Evolutionary conservation across 37 sponge, comb jelly and placozoan genomes (phyloP).

Genomic region (Petrosia ficiformis): DNA sequence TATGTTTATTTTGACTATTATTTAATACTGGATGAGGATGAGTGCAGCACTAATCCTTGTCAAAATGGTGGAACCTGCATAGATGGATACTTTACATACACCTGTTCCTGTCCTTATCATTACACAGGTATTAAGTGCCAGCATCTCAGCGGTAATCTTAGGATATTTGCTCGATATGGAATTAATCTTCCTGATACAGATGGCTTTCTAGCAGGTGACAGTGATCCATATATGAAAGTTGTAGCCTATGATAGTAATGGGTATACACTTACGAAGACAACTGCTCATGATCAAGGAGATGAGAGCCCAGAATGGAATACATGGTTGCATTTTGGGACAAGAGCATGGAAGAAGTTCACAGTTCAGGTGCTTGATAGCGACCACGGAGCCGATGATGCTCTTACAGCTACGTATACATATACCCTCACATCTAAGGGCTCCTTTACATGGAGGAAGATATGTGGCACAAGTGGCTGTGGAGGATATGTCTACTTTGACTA

Average conservation of each 20-base stretch:
- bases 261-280: not conserved
- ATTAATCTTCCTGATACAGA: conserved; percentile 15
- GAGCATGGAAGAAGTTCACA: conserved; percentile 8
- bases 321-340: conserved; percentile 10
- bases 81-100: too few relatives aligned
- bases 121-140: conserved; percentile 1
- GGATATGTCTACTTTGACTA: too few relatives aligned
- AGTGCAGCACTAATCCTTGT: too few relatives aligned
- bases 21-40: too few relatives aligned
- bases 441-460: too few relatives aligned
- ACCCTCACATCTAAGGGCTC: too few relatives aligned
- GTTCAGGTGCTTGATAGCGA: conserved; percentile 22
- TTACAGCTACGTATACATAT: too few relatives aligned
- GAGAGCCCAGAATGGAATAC: conserved; percentile 31
- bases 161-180: conserved; percentile 5
- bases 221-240: conserved; percentile 27
- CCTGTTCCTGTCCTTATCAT: not conserved
- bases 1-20: not conserved
- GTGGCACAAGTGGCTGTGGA: too few relatives aligned
- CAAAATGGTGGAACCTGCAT: too few relatives aligned
- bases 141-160: not conserved
- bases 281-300: conserved; percentile 3
- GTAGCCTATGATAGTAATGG: conserved; percentile 10
- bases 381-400: conserved; percentile 1
- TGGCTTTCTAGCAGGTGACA: conserved; percentile 2